phyloP scores from a whole-genome alignment of 2,888 invertebrate species.

The Melipona bicolor region DNA sequence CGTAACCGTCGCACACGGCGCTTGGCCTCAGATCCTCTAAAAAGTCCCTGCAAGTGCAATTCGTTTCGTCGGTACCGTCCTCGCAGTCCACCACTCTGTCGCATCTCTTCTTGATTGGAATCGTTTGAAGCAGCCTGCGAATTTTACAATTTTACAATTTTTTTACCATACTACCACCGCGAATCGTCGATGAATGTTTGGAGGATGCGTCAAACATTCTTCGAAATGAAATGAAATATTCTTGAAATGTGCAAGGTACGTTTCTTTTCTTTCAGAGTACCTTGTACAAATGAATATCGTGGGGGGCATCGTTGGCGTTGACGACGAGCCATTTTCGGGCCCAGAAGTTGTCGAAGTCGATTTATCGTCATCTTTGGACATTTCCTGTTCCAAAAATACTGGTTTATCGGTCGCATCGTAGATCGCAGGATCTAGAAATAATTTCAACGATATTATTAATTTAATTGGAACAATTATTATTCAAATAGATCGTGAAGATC shows the following conservation, averaged over 20 bases:
- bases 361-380: neutral
- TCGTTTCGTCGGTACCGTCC: conserved; percentile 92
- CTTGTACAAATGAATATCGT: conserved; percentile 34
- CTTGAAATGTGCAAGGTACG: too few species aligned
- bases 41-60: conserved; percentile 90
- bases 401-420: neutral
- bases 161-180: too few species aligned
- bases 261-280: conserved; percentile 3
- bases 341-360: neutral
- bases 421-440: neutral
- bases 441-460: too few species aligned
- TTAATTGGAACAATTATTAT: too few species aligned
- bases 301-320: fast-evolving
- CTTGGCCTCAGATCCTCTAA: conserved; percentile 85
- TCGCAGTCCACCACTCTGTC: conserved; percentile 91
- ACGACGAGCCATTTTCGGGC: neutral
- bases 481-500: too few species aligned
- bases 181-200: too few species aligned
- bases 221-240: neutral
- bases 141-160: too few species aligned
- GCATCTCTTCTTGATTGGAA: conserved; percentile 87
- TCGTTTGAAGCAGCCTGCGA: conserved; percentile 88
- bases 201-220: neutral
- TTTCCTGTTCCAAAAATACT: too few species aligned
- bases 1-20: conserved; percentile 90